Evolutionary conservation across 2,797 vertebrate species (phyloP), one percentile per base, ranked within the genome.

Genomic region (Mallotus villosus): DNA sequence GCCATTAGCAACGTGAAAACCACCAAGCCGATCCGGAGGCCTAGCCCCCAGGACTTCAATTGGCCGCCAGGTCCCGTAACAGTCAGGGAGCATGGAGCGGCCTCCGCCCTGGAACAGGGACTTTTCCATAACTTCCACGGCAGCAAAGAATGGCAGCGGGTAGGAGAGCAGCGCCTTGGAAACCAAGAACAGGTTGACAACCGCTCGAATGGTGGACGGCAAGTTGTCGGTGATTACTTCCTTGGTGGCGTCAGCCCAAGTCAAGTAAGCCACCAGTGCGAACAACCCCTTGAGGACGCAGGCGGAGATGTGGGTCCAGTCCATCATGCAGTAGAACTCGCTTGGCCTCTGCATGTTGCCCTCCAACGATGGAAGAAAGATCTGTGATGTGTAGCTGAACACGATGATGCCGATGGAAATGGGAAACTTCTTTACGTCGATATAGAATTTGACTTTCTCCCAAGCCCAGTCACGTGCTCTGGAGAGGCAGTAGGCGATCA

Each of bases 381-480:
- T 98, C 90, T 98, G 97, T 4, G 96, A 98, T 49, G 97, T 98
- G 92, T 98, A 98, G 91, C 97, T 98, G 92, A 98, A 98, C 74
- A 98, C 96, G 67, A 98, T 97, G 85, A 98, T 97, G 78, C 96
- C 97, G 6, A 97, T 97, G 49, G 97, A 98, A 77, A 98, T 97
- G 67, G 96, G 96, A 65, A 98, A 98, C 76, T 97, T 98, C 90
- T 98, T 98, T 61, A 98, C 96, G 1, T 98, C 96, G 53, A 97
- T 97, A 68, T 98, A 98, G 86, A 98, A 97, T 84, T 97, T 98
- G 76, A 98, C 96, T 87, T 97, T 97, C 78, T 97, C 96, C 96
- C 96, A 98, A 71, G 96, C 96, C 97, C 97, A 98, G 83, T 97
- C 95, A 0, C 94, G 93, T 0, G 96, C 97, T 80, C 96, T 91